A percentile compares a stretch with the other conserved stretches of the same genome.
These are phyloP conservation scores for Antheraea yamamai DNA, from an alignment of 2,888 invertebrate species.

Conservation along the genomic window DNA sequence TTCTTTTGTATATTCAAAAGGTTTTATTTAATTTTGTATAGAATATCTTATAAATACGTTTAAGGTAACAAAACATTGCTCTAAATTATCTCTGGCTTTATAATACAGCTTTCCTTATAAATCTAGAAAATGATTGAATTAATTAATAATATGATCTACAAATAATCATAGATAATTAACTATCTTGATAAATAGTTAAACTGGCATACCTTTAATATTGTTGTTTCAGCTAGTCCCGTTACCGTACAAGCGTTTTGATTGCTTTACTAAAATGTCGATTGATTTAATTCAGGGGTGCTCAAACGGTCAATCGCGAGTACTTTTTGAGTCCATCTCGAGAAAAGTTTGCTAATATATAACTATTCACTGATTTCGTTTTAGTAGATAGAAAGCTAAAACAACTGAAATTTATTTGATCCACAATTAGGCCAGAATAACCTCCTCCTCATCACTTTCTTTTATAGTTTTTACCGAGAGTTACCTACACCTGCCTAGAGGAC, in stretches of 20 bases:
- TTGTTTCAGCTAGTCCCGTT: conserved; percentile 11
- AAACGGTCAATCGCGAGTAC: no score
- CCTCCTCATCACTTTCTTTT: no score
- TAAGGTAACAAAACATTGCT: background rate
- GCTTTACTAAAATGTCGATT: conserved; percentile 37
- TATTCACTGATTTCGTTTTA: no score
- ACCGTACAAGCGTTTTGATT: conserved; percentile 11
- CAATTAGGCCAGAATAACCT: no score
- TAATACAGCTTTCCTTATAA: background rate
- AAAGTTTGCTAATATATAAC: no score
- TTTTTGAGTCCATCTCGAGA: no score
- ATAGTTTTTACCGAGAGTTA: no score
- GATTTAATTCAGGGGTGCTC: background rate
- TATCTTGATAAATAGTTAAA: background rate
- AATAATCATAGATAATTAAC: background rate
- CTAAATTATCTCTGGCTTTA: background rate
- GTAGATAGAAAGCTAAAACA: no score
- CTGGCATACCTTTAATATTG: background rate
- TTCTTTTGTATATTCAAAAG: background rate
- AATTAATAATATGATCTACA: background rate
- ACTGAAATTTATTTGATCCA: no score
- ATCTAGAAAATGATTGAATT: background rate
- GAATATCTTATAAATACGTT: background rate
- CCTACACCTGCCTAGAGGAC: no score
- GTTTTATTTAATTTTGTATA: background rate